Conservation (phyloP, 1,140 invertebrate species). For the Papilio helenus region DNA sequence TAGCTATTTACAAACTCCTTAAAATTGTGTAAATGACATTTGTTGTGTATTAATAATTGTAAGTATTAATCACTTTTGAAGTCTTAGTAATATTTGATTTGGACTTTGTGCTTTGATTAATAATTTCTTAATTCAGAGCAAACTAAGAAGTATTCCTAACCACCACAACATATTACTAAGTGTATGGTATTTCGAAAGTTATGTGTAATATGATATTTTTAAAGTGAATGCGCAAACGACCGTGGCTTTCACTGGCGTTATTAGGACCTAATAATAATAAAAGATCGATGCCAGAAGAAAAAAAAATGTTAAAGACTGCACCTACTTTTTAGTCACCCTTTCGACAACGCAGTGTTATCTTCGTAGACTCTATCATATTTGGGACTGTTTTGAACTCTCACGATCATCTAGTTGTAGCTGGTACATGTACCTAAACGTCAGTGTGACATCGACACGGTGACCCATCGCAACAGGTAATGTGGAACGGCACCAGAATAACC, state of each 20-base stretch:
- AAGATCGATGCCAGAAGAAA: too few species aligned
- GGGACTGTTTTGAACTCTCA: not conserved
- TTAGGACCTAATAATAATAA: not conserved
- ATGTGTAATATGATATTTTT: not conserved
- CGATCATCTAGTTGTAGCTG: not conserved
- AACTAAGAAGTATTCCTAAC: not conserved
- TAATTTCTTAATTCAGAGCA: too few species aligned
- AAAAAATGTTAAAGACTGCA: too few species aligned
- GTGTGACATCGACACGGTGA: constrained; percentile 34
- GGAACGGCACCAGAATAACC: constrained; percentile 35
- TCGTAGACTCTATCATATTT: not conserved
- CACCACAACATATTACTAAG: not conserved
- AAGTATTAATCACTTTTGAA: not conserved
- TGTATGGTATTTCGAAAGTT: not conserved
- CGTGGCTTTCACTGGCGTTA: not conserved
- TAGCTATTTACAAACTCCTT: not conserved
- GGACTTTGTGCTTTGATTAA: too few species aligned
- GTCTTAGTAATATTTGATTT: too few species aligned
- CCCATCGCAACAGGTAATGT: constrained; percentile 35
- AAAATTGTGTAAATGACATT: not conserved
- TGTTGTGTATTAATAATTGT: not conserved
- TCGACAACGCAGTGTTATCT: too few species aligned
- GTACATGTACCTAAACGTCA: constrained; percentile 3
- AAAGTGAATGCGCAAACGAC: not conserved
- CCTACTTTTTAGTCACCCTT: too few species aligned